phyloP scores from a whole-genome alignment of 2,113 vertebrate species.

The Girardinichthys multiradiatus region DNA sequence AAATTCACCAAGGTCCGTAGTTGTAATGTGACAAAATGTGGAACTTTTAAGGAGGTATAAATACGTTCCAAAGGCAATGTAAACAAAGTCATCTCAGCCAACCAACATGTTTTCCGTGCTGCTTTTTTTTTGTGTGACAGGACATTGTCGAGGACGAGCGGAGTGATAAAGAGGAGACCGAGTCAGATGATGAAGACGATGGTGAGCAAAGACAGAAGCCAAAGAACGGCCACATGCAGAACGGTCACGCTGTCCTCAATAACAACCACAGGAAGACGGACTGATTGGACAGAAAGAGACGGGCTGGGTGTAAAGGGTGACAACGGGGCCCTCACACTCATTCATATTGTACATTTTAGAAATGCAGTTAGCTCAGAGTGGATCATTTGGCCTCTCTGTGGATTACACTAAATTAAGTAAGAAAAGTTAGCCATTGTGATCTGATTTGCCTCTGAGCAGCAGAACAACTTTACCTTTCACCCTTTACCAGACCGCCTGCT shows the following conservation, averaged over 20 bases:
- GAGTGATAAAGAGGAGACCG: constrained; percentile 91
- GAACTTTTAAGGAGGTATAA: not conserved
- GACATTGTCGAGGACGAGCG: constrained; percentile 89
- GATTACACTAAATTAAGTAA: constrained; percentile 35
- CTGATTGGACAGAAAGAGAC: constrained; percentile 54
- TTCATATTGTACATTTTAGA: not conserved
- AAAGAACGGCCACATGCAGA: constrained; percentile 86
- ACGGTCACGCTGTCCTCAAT: constrained; percentile 84
- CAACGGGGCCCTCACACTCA: constrained; percentile 5
- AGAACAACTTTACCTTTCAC: constrained; percentile 26
- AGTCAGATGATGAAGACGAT: constrained; percentile 86
- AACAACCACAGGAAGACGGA: constrained; percentile 86
- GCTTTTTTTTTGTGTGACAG: constrained; percentile 37
- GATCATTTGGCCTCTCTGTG: constrained; percentile 18
- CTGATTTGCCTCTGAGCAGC: constrained; percentile 27
- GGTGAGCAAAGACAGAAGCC: constrained; percentile 26
- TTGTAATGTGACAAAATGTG: not conserved
- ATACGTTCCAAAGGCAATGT: no score
- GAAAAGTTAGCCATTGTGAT: constrained; percentile 25
- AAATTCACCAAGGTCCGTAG: not conserved
- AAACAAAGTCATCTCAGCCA: not conserved
- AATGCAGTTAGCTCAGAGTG: not conserved
- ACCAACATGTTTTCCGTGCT: not conserved
- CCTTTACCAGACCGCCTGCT: constrained; percentile 29
- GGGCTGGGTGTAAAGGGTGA: constrained; percentile 7